A percentile compares a stretch with the other conserved stretches of the same genome.
Evolutionary conservation across 2,113 vertebrate genomes (phyloP).

Genomic region (Burhinus oedicnemus): DNA sequence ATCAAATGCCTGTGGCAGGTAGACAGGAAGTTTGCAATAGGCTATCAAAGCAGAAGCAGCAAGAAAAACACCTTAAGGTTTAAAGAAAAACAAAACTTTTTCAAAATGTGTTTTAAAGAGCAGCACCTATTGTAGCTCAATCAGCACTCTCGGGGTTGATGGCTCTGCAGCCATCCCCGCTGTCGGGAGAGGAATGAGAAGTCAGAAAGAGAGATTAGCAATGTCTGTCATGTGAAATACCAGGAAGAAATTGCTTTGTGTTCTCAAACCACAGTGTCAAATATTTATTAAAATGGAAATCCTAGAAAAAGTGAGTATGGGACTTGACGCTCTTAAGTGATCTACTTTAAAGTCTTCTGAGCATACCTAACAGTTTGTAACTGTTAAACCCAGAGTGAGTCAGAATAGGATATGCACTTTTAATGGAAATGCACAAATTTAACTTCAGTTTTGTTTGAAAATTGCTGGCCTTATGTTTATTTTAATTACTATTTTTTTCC

Average conservation of each 20-base stretch:
- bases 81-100: conserved; percentile 39
- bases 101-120: not conserved
- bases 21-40: conserved; percentile 56
- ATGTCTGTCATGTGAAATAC: not conserved
- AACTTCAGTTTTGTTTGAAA: not conserved
- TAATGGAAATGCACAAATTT: not conserved
- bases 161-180: not conserved
- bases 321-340: not conserved
- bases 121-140: not conserved
- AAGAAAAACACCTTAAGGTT: conserved; percentile 9
- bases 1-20: conserved; percentile 52
- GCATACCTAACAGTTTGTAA: not conserved
- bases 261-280: not conserved
- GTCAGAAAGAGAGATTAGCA: not conserved
- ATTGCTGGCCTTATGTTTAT: not conserved
- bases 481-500: not conserved
- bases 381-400: not conserved
- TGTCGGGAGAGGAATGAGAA: not conserved
- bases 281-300: not conserved
- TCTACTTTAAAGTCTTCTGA: not conserved
- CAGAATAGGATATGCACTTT: not conserved
- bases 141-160: not conserved
- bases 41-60: conserved; percentile 44
- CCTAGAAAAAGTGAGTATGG: not conserved
- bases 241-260: not conserved